Evolutionary conservation across 2,888 invertebrate genomes (phyloP).

Genomic region (Ichneumon xanthorius): DNA sequence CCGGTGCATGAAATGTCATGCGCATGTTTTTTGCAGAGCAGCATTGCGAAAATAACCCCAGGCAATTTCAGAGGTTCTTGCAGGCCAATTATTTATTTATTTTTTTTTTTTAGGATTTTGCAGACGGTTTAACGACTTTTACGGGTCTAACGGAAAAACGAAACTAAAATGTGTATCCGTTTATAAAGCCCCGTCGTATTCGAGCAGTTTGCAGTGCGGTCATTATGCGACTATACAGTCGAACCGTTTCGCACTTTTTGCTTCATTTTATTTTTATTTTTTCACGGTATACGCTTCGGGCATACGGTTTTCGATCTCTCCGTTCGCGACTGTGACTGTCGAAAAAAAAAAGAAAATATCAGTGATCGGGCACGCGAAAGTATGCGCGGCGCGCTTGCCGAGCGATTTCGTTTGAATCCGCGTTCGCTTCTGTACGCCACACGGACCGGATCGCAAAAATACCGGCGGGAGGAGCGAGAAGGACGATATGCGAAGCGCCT

Average conservation of each 20-base stretch:
- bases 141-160: neutral
- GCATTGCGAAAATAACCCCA: too few species aligned
- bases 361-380: constrained; percentile 5
- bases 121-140: neutral
- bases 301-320: constrained; percentile 16
- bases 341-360: constrained; percentile 30
- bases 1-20: too few species aligned
- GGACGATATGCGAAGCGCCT: constrained; percentile 28
- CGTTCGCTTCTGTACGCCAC: constrained; percentile 25
- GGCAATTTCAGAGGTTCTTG: neutral
- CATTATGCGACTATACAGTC: neutral
- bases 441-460: constrained; percentile 57
- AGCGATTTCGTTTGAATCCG: constrained; percentile 37
- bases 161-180: neutral
- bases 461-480: constrained; percentile 14
- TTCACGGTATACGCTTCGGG: constrained; percentile 9
- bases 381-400: constrained; percentile 16
- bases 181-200: neutral
- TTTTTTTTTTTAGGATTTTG: too few species aligned
- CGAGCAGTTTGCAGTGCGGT: neutral
- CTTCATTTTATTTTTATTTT: neutral
- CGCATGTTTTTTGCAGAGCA: too few species aligned
- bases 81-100: neutral
- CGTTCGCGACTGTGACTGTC: constrained; percentile 35
- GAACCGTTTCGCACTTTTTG: neutral